Percentiles rank a stretch among this genome's conserved stretches.
Evolutionary conservation across 2,888 invertebrate species (phyloP).

Genomic region (Rhagonycha lutea): DNA sequence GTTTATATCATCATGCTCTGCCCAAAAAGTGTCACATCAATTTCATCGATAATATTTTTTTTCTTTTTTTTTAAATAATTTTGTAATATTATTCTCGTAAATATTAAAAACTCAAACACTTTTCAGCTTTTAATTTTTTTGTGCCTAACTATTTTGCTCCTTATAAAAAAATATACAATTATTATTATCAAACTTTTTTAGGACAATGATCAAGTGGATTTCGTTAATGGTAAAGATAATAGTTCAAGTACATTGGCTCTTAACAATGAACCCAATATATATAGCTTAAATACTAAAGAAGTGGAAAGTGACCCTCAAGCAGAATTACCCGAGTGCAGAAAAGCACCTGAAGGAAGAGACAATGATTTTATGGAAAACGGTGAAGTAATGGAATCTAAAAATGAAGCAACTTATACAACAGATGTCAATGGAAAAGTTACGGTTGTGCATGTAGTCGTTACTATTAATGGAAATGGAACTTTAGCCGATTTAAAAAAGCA

Average conservation of each 20-base stretch:
- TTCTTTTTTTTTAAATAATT: too few species aligned
- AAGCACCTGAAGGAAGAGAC: constrained; percentile 83
- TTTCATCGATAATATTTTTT: too few species aligned
- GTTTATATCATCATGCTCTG: too few species aligned
- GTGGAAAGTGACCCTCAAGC: background rate
- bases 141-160: too few species aligned
- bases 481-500: constrained; percentile 93
- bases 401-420: constrained; percentile 64
- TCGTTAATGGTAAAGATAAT: background rate
- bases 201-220: background rate
- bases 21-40: too few species aligned
- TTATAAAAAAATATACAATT: too few species aligned
- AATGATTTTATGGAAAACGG: constrained; percentile 69
- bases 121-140: too few species aligned
- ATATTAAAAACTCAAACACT: too few species aligned
- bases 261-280: background rate
- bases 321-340: constrained; percentile 55
- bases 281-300: background rate
- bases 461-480: constrained; percentile 78
- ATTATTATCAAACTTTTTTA: background rate
- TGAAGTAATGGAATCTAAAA: constrained; percentile 63
- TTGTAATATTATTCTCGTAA: too few species aligned
- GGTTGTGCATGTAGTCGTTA: constrained; percentile 66
- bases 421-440: constrained; percentile 66
- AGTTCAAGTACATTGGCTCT: background rate